Percentiles rank a stretch among this genome's conserved stretches.
Conservation (phyloP, 2,888 invertebrate species). For the Neoaliturus tenellus region DNA sequence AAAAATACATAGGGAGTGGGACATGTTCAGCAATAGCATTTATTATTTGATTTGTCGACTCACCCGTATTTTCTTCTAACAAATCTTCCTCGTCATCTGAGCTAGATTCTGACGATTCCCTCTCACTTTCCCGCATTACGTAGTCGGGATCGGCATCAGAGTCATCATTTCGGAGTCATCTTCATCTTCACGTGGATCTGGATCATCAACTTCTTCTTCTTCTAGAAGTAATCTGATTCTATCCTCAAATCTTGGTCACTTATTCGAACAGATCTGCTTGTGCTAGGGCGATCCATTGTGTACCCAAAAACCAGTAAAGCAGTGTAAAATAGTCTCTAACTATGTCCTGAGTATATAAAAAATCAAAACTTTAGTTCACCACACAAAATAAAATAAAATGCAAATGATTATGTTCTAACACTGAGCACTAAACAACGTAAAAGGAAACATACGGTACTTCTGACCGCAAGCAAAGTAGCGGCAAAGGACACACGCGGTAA, state of each 20-base stretch:
- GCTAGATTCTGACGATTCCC: not conserved
- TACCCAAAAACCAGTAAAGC: not conserved
- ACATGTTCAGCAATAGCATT: constrained; percentile 16
- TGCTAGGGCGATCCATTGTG: constrained; percentile 30
- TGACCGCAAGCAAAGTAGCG: constrained; percentile 28
- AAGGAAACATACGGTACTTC: constrained; percentile 17
- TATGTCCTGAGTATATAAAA: constrained; percentile 17
- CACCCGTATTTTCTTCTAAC: not conserved
- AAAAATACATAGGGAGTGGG: constrained; percentile 44
- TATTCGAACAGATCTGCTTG: constrained; percentile 23
- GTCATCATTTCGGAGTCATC: constrained; percentile 25
- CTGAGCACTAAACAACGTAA: not conserved
- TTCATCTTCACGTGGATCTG: constrained; percentile 27
- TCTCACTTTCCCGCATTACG: constrained; percentile 27
- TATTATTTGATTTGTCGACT: constrained; percentile 23
- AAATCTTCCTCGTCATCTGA: not conserved
- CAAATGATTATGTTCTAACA: not conserved
- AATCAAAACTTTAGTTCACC: not conserved
- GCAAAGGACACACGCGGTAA: constrained; percentile 14
- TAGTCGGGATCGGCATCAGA: constrained; percentile 36
- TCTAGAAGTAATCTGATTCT: not conserved
- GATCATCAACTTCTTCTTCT: not conserved
- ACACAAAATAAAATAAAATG: not conserved
- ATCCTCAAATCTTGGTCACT: constrained; percentile 15
- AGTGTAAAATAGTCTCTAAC: not conserved